These are phyloP conservation scores for Olivierus martensii DNA, from an alignment of 1,140 invertebrate species.

Conservation along the genomic window DNA sequence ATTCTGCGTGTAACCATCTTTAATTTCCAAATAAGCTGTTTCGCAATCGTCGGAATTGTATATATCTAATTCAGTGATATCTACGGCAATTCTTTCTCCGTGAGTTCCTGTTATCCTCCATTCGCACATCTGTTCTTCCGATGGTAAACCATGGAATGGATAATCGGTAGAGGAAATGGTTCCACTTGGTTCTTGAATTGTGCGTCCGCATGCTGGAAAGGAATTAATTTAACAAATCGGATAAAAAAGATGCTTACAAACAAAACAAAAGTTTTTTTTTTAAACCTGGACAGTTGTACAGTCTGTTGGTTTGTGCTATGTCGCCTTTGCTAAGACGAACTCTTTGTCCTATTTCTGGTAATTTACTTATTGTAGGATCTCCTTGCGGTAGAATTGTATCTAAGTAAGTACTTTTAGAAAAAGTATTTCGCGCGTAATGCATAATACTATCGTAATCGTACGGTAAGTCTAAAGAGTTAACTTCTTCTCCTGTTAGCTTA, in stretches of 20 bases:
- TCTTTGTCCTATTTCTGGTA: slow-evolving; percentile 88
- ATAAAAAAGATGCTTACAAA: too few relatives aligned
- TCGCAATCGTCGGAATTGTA: slow-evolving; percentile 52
- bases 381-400: slow-evolving; percentile 83
- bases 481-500: slow-evolving; percentile 85
- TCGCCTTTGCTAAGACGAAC: slow-evolving; percentile 82
- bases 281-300: slow-evolving; percentile 83
- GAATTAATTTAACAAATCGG: too few relatives aligned
- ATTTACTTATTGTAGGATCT: slow-evolving; percentile 43
- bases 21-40: slow-evolving; percentile 78
- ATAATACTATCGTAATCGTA: slow-evolving; percentile 98
- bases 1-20: slow-evolving; percentile 87
- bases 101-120: slow-evolving; percentile 96
- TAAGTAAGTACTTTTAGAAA: slow-evolving; percentile 86
- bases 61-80: slow-evolving; percentile 81
- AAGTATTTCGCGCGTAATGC: slow-evolving; percentile 97
- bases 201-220: slow-evolving; percentile 68
- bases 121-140: slow-evolving; percentile 64
- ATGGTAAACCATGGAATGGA: slow-evolving; percentile 38
- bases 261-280: too few relatives aligned
- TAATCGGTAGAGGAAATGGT: not conserved
- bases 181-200: slow-evolving; percentile 77
- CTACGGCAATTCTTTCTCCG: slow-evolving; percentile 84
- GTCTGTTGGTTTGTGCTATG: slow-evolving; percentile 87
- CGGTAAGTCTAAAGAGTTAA: slow-evolving; percentile 81